phyloP scores from a whole-genome alignment of 2,888 invertebrate genomes.

The Conistra vaccinii region DNA sequence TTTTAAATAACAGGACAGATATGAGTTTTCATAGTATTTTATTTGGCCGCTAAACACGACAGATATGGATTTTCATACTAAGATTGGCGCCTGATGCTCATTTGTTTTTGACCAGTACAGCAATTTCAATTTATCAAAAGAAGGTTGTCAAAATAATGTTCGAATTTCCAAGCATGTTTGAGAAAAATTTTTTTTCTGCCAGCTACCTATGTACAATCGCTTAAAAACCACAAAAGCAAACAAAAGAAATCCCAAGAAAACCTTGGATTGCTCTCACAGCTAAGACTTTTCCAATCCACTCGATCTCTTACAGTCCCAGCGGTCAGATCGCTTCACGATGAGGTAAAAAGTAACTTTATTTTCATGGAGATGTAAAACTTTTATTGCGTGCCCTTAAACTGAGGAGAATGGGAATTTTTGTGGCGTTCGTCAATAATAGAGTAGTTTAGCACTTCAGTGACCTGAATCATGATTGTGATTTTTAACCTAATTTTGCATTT shows the following conservation, averaged over 20 bases:
- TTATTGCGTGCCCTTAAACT: constrained; percentile 45
- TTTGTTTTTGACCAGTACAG: no score
- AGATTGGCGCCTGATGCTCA: no score
- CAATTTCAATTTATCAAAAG: no score
- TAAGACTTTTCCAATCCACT: constrained; percentile 37
- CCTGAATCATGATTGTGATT: constrained; percentile 8
- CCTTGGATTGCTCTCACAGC: constrained; percentile 10
- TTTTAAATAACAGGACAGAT: no score
- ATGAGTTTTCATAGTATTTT: no score
- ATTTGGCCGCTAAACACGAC: no score
- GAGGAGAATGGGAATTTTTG: constrained; percentile 44
- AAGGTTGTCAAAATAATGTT: no score
- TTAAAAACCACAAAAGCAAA: not conserved
- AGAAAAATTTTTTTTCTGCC: no score
- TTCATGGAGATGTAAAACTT: constrained; percentile 55
- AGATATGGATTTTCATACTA: no score
- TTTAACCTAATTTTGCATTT: constrained; percentile 3
- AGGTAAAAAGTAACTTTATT: constrained; percentile 46
- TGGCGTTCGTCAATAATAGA: constrained; percentile 41
- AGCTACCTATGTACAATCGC: not conserved
- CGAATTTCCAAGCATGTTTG: no score
- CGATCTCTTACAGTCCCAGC: constrained; percentile 34
- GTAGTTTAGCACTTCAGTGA: not conserved
- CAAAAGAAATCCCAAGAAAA: constrained; percentile 20
- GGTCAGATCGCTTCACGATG: constrained; percentile 41